Base-by-base conservation (phyloP, 2,113 vertebrate species). In the Oryzias curvinotus region DNA sequence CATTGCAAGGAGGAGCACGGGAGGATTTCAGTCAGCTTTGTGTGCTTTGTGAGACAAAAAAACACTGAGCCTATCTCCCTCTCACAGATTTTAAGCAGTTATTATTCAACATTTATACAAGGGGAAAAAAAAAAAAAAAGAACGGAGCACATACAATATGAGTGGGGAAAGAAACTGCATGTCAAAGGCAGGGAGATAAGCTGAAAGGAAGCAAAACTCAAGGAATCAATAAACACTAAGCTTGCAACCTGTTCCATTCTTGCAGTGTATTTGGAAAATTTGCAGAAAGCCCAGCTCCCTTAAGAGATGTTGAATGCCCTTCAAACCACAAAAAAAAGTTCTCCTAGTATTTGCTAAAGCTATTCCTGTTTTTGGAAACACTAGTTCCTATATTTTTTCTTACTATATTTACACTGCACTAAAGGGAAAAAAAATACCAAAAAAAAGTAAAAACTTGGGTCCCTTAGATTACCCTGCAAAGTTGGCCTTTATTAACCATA, bases 171-270 rank as follows among this genome's bases (percentile, higher is more conserved):
- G 45, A 55, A 57, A 44, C 17, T 12, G 47, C 23, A 59, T 42
- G 60, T 63, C 55, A 68, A 51, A 62, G 50, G 43, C 60, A 41
- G 51, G 13, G 53, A 5, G 4, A 44, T n/a, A 61, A 48, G 26
- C 28, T 50, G 45, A 36, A 68, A 48, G 14, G 5, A 3, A 57
- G 49, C 51, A 36, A 56, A 67, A 62, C 5, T 45, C 14, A 3
- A 52, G 10, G 18, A 74, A 18, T 78, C 56, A 66, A 52, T 71
- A 63, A 62, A 73, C 52, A 42, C 45, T 30, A 49, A 30, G 53
- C 53, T 48, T 55, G 45, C 45, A 58, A 62, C 46, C 30, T 56
- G 19, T 23, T 14, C 26, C 45, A 52, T 51, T 26, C 55, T 16
- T 45, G 6, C 7, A 1, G 2, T 18, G 4, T 49, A 52, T 62